phyloP scores from a whole-genome alignment of 2,888 invertebrate genomes.

The Callyntrura sp. region DNA sequence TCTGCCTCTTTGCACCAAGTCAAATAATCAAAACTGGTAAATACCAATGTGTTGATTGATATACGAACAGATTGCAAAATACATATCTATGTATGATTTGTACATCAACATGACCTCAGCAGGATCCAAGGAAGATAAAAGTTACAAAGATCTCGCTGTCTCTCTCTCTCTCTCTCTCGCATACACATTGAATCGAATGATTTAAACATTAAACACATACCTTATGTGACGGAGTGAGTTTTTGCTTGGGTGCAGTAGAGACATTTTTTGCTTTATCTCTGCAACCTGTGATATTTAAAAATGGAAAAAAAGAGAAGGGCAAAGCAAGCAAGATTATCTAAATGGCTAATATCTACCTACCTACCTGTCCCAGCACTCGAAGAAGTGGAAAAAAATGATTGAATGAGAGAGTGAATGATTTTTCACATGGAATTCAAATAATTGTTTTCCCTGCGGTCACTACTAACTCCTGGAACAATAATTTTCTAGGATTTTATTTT shows the following conservation, averaged over 20 bases:
- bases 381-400: not conserved
- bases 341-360: slow-evolving; percentile 15
- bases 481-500: slow-evolving; percentile 43
- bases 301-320: not conserved
- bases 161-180: not conserved
- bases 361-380: slow-evolving; percentile 1
- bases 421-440: slow-evolving; percentile 72
- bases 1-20: slow-evolving; percentile 20
- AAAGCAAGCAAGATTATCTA: slow-evolving; percentile 29
- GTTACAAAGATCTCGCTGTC: not conserved
- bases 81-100: not conserved
- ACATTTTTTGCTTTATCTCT: not conserved
- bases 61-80: slow-evolving; percentile 37
- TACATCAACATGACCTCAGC: not conserved
- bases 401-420: slow-evolving; percentile 44
- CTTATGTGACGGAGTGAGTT: no score
- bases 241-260: no score
- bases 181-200: not conserved
- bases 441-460: slow-evolving; percentile 65
- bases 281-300: not conserved
- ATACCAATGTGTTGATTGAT: slow-evolving; percentile 46
- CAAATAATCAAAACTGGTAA: slow-evolving; percentile 45
- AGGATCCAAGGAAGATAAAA: slow-evolving; percentile 5
- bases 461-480: slow-evolving; percentile 59
- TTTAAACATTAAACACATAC: not conserved